Conservation (phyloP, 2,797 vertebrate genomes). For the Poecilia picta region DNA sequence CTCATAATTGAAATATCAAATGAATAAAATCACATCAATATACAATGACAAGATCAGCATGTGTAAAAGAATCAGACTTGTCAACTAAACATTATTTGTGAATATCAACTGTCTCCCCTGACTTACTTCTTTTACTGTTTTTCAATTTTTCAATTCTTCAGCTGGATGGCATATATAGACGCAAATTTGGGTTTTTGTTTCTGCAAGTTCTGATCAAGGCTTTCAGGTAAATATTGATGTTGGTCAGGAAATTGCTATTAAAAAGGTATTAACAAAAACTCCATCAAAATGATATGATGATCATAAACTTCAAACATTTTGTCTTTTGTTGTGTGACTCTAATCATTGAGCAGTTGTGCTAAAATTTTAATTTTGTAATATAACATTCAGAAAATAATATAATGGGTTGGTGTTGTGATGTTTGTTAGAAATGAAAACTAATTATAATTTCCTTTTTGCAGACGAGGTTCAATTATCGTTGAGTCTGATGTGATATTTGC, state of each 20-base stretch:
- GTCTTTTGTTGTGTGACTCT: too few species aligned
- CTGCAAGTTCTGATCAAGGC: slow-evolving; percentile 5
- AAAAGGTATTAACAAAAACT: background rate
- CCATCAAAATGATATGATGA: too few species aligned
- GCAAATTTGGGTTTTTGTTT: background rate
- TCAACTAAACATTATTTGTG: background rate
- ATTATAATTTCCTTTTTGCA: slow-evolving; percentile 11
- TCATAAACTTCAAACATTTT: too few species aligned
- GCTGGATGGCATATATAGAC: fast-evolving
- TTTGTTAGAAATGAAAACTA: background rate
- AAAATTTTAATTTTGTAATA: too few species aligned
- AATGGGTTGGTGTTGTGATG: too few species aligned
- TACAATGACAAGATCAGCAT: background rate
- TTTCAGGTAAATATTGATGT: slow-evolving; percentile 38
- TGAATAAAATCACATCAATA: background rate
- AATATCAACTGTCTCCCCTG: background rate
- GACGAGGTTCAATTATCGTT: slow-evolving; percentile 21
- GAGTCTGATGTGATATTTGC: slow-evolving; percentile 22
- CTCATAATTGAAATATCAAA: background rate
- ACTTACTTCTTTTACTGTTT: background rate
- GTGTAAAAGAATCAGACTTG: background rate
- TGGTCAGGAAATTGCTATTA: background rate
- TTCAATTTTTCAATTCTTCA: background rate
- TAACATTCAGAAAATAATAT: background rate
- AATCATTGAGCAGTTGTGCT: too few species aligned